phyloP scores from a whole-genome alignment of 2,888 invertebrate species.

The Drosophila birchii region DNA sequence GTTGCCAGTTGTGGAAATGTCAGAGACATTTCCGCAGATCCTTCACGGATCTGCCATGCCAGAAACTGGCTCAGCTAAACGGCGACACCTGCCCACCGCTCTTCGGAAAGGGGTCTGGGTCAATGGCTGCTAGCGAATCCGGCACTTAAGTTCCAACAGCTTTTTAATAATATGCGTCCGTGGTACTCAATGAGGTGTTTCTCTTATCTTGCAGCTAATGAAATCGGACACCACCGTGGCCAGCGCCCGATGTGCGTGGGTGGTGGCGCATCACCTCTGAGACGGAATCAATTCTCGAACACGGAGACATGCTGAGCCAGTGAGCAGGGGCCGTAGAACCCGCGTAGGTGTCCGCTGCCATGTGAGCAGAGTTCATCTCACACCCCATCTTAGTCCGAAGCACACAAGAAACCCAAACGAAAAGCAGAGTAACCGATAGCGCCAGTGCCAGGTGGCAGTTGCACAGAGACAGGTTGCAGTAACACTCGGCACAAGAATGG shows the following conservation, averaged over 20 bases:
- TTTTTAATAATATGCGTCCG: constrained; percentile 38
- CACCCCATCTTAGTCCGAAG: constrained; percentile 27
- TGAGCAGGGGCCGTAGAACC: constrained; percentile 26
- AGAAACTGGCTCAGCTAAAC: constrained; percentile 28
- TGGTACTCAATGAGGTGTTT: constrained; percentile 35
- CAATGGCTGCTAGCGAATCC: constrained; percentile 52
- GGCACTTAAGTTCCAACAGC: constrained; percentile 32
- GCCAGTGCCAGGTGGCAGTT: constrained; percentile 2
- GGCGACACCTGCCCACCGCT: constrained; percentile 49
- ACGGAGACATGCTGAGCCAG: constrained; percentile 29
- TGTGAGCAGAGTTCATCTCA: constrained; percentile 32
- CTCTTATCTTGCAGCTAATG: constrained; percentile 71
- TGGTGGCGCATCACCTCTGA: constrained; percentile 55
- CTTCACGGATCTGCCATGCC: constrained; percentile 64
- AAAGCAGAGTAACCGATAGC: constrained; percentile 15
- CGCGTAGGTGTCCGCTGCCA: constrained; percentile 44
- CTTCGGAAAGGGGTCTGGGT: neutral
- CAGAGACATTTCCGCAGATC: constrained; percentile 50
- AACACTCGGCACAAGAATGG: constrained; percentile 47
- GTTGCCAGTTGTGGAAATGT: constrained; percentile 48
- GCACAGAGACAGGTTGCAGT: constrained; percentile 13
- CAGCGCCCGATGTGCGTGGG: constrained; percentile 47
- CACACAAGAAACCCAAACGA: constrained; percentile 12
- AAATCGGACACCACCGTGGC: constrained; percentile 62
- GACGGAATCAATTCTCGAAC: constrained; percentile 26